Evolutionary conservation across 2,113 vertebrate species (phyloP), one percentile per base, ranked within the genome.

Genomic region (Pelodiscus sinensis): DNA sequence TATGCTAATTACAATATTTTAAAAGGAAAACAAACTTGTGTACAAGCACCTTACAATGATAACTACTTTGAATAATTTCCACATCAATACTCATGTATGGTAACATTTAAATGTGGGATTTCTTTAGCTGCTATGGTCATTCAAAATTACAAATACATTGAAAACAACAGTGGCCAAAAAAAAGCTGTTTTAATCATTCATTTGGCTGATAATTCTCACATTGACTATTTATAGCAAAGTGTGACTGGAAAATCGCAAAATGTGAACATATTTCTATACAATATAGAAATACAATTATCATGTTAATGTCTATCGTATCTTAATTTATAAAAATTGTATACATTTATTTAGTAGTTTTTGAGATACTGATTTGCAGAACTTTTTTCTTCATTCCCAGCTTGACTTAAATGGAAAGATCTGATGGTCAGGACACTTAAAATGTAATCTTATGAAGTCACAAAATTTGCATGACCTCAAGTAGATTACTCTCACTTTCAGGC

Each of bases 1-100:
- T 50, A 79, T 82, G 89, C 90, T 93, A 96, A 96, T 94, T 96
- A 94, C 91, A 87, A 38, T 0, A 0, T 79, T 84, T 58, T 19
- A 71, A 94, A 86, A 12, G 25, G 82, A 96, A 94, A 95, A 80
- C 2, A 85, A 75, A 2, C 79, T 86, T 92, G 86, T 85, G 81
- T 93, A 79, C 60, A 81, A 71, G 22, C 73, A 22, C 68, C 21
- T 85, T 89, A 58, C 56, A 27, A 13, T 54, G 14, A 5, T 50
- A 87, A 55, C 4, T 81, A 6, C 75, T 92, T 89, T 88, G 60
- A 82, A 80, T 4, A 21, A 77, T 84, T 87, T 96, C 79, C n/a
- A 93, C 35, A 35, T 21, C 57, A 90, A 19, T 90, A 83, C 94
- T 86, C 82, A 60, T 10, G 0, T 19, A 81, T 50, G 56, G 4